Percentiles rank a stretch among this genome's conserved stretches.
Conservation (phyloP, 2,888 invertebrate genomes). For the Homarus gammarus region DNA sequence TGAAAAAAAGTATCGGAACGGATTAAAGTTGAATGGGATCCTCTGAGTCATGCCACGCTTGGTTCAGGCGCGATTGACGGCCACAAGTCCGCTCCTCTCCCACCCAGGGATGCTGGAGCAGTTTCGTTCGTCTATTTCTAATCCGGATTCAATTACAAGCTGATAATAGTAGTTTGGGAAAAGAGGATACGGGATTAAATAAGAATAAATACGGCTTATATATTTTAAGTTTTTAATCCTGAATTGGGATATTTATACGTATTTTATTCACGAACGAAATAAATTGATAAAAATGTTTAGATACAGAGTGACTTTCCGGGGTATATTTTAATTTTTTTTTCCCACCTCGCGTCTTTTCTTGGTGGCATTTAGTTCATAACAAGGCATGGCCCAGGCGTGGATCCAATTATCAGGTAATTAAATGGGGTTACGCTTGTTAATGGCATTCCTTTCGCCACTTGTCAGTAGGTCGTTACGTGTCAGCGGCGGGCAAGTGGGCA, state of each 20-base stretch:
- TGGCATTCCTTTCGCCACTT: conserved; percentile 38
- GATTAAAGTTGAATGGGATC: conserved; percentile 49
- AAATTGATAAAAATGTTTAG: conserved; percentile 5
- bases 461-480: conserved; percentile 44
- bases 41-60: conserved; percentile 43
- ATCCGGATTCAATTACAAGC: not conserved
- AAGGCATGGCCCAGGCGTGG: conserved; percentile 51
- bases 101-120: not conserved
- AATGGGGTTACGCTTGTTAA: conserved; percentile 58
- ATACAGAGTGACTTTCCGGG: not conserved
- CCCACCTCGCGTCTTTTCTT: not conserved
- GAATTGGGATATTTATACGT: too few relatives aligned
- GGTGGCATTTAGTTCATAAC: conserved; percentile 47
- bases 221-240: too few relatives aligned
- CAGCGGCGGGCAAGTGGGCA: too few relatives aligned
- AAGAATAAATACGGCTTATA: too few relatives aligned
- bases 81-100: conserved; percentile 6
- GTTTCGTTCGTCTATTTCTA: not conserved
- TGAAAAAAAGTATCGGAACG: conserved; percentile 52
- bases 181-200: too few relatives aligned
- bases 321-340: conserved; percentile 32
- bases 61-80: conserved; percentile 39
- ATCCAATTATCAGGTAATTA: conserved; percentile 62
- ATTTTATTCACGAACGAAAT: not conserved
- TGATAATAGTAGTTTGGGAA: too few relatives aligned